Base-by-base conservation (phyloP, 2,888 invertebrate species). In the Mesorhabditis spiculigera region DNA sequence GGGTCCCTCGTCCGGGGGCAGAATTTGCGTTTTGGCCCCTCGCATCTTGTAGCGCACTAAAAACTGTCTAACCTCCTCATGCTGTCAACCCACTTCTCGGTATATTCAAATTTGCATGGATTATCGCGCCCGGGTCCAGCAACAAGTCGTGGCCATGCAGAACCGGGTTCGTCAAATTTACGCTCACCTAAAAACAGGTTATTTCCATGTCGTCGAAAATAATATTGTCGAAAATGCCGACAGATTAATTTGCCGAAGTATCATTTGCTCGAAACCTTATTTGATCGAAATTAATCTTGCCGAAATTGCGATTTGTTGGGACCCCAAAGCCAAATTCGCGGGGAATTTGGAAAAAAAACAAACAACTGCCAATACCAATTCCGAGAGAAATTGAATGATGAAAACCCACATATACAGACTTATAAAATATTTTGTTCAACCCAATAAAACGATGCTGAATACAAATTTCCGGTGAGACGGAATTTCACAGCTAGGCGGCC, bases 101-200 rank as follows among this genome's bases (percentile, higher is more conserved):
- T 13, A 13, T 13, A 13, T n/a, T 10, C n/a, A 50, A 13, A 13
- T 50, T 10, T 3, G 8, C 58, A 50, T 50, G 58, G 58, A 50
- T 50, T 10, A 50, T 50, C 10, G 58, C 58, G 8, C 58, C 58
- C 10, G 58, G 58, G 8, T 10, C 8, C 1, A 50, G n/a, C 58
- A 50, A n/a, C 58, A 50, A 50, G n/a, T 50, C 58, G 8, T 50
- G 58, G 10, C 58, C 58, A 10, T 13, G n/a, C 8, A 50, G 58
- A 50, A 10, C n/a, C 58, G 58, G 58, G n/a, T 50, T 50, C 58
- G 58, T 50, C 58, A 50, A 50, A n/a, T 50, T 50, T 10, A 50
- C 58, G n/a, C 58, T 50, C 58, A 50, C 58, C 58, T 50, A 3
- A 50, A 50, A 50, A 50, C n/a, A 3, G 28, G 10, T 50, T 50